phyloP scores from a whole-genome alignment of 2,888 invertebrate species.

The Lasioglossum lativentre region DNA sequence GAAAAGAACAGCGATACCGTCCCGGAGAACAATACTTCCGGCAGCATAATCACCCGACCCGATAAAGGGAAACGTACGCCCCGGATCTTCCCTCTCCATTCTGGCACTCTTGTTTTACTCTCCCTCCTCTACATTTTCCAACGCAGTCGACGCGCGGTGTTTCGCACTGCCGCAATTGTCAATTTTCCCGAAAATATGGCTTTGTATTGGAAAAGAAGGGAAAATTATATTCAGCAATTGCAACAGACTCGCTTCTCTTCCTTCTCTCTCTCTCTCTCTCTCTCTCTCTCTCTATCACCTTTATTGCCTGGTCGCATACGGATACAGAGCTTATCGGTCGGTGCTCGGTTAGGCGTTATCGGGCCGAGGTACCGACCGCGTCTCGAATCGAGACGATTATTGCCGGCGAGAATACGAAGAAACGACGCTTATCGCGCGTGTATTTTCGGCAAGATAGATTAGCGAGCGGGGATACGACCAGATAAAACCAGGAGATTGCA shows the following conservation, averaged over 20 bases:
- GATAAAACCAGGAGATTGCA: not conserved
- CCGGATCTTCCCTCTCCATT: not conserved
- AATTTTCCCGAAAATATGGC: not conserved
- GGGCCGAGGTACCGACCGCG: not conserved
- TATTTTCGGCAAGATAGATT: slow-evolving; percentile 5
- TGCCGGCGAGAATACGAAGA: not conserved
- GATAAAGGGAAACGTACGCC: not conserved
- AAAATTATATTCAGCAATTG: not conserved
- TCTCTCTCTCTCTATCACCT: not conserved
- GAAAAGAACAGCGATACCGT: not conserved
- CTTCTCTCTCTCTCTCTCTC: too few relatives aligned
- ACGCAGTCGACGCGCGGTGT: too few relatives aligned
- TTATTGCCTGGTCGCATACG: not conserved
- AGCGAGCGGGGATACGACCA: not conserved
- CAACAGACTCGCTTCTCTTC: not conserved
- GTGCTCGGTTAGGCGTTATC: not conserved
- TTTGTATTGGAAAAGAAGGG: too few relatives aligned
- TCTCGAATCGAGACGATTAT: not conserved
- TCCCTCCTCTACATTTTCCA: not conserved
- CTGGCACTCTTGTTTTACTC: not conserved
- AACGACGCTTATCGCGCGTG: slow-evolving; percentile 3
- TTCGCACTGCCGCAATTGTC: not conserved
- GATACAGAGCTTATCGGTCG: not conserved
- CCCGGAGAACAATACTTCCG: slow-evolving; percentile 4
- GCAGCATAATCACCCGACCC: not conserved